These are phyloP conservation scores for Propithecus perrieri DNA, from an alignment of 2,797 vertebrate genomes.

Conservation along the genomic window DNA sequence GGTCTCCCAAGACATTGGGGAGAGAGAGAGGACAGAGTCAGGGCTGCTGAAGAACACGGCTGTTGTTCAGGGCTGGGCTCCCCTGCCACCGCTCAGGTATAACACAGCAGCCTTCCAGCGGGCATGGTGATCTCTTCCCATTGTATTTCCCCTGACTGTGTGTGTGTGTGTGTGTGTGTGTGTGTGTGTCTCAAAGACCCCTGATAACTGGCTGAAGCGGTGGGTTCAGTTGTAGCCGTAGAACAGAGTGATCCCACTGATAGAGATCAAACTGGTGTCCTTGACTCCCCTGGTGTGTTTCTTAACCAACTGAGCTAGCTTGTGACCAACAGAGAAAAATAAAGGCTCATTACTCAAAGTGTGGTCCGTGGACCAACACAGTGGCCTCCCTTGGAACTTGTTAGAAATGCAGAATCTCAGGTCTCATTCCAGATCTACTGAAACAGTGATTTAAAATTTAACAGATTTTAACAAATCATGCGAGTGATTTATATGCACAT, in stretches of 20 bases:
- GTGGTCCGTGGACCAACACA: neutral
- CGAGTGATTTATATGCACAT: neutral
- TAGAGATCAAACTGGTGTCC: neutral
- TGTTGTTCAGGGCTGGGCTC: neutral
- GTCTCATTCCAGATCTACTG: neutral
- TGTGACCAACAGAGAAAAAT: neutral
- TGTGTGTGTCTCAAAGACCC: neutral
- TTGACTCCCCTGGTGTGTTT: neutral
- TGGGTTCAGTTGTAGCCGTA: neutral
- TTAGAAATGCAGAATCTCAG: neutral
- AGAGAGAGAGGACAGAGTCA: neutral
- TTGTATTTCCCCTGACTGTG: accelerated
- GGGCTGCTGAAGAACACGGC: neutral
- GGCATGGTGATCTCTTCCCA: neutral
- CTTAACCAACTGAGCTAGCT: neutral
- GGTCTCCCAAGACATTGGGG: neutral
- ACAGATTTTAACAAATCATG: neutral
- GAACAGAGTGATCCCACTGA: neutral
- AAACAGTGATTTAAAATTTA: neutral
- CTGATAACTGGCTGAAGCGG: neutral
- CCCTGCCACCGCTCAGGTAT: accelerated
- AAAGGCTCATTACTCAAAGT: neutral
- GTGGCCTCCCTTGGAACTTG: neutral
- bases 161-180: too few relatives aligned
- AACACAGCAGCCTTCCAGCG: neutral